Evolutionary conservation across 2,113 vertebrate genomes (phyloP).

Genomic region (Chaenogobius annularis): DNA sequence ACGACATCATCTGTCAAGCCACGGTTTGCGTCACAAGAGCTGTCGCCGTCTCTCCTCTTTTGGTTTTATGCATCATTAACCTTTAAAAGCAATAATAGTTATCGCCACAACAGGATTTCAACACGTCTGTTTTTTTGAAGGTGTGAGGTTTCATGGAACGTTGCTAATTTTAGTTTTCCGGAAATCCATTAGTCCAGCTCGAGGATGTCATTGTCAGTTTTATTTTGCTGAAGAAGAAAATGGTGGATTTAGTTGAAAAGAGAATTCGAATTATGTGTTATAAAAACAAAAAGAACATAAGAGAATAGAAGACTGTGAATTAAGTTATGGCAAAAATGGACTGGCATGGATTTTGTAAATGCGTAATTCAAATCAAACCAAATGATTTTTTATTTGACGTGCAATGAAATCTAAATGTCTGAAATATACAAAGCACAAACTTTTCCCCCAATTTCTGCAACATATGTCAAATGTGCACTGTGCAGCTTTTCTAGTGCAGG

Average conservation of each 20-base stretch:
- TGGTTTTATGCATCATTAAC: neutral
- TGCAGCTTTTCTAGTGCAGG: neutral
- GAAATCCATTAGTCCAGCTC: constrained; percentile 2
- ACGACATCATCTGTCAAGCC: neutral
- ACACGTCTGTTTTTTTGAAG: neutral
- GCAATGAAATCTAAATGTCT: neutral
- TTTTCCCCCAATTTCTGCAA: neutral
- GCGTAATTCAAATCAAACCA: too few species aligned
- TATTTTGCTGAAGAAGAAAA: neutral
- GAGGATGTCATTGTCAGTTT: constrained; percentile 26
- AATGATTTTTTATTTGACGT: too few species aligned
- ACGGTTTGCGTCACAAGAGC: neutral
- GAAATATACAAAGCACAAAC: neutral
- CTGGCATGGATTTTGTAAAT: too few species aligned
- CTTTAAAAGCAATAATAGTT: neutral
- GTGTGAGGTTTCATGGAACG: neutral
- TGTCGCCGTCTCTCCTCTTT: neutral
- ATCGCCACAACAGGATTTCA: neutral
- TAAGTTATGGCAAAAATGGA: neutral
- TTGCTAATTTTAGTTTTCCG: constrained; percentile 4
- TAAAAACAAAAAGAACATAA: neutral
- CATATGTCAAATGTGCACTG: neutral
- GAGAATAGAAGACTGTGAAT: neutral
- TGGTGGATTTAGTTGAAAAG: neutral
- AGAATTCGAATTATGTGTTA: constrained; percentile 3